Base-by-base conservation (phyloP, 2,113 vertebrate species). In the Fukomys damarensis region DNA sequence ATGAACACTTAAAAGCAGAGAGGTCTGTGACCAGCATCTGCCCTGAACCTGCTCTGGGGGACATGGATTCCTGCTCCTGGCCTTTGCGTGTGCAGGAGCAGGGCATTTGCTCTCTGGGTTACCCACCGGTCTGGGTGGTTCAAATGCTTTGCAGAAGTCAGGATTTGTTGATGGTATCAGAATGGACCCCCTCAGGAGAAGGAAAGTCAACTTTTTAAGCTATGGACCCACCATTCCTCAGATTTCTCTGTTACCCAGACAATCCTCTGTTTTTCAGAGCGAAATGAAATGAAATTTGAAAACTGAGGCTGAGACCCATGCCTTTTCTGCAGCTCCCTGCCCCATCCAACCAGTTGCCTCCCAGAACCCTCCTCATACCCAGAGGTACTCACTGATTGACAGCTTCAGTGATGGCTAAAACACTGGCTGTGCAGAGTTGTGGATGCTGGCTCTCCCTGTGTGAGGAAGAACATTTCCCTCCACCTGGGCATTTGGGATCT, bases 41-140 rank as follows among this genome's bases (percentile, higher is more conserved):
- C 52, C 35, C 13, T 4, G 9, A 1, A 0, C 7, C 72, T 10
- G 7, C 9, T 5, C 9, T 5, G 0, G 0, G 2, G 2, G 12
- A 74, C 19, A 20, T 1, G 20, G 19, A 19, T 30, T 72, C 72
- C 41, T 5, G 26, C 43, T 8, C 72, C 72, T 49, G 72, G 26
- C 43, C 72, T 11, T 41, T n/a, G 3, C 24, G 38, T 72, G 38
- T 41, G 19, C 19, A 43, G 70, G 20, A 41, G 32, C 22, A 1
- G n/a, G 20, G 70, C 22, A 24, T 43, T 41, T 41, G n/a, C 14
- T 12, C n/a, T 10, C n/a, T 16, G 20, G 24, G n/a, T 7, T 9
- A 28, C n/a, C 80, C n/a, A 17, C 4, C 8, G 54, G n/a, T 56
- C 56, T 61, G n/a, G 54, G 28, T 24, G 5, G 5, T 54, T 59